Base-by-base conservation (phyloP, 2,888 invertebrate genomes). In the Melinopterus prodromus region DNA sequence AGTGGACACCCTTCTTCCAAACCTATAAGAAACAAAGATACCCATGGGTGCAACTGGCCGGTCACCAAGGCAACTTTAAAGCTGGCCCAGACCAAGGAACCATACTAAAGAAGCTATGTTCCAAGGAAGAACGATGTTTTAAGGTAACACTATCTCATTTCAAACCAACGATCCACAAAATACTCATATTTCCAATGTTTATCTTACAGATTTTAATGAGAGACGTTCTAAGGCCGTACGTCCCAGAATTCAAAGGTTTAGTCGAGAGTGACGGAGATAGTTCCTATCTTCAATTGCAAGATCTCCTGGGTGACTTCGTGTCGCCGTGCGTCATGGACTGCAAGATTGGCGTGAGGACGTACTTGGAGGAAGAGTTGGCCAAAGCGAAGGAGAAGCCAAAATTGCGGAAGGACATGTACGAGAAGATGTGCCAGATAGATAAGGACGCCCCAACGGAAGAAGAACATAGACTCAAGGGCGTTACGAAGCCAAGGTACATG, bases 291-390 rank as follows among this genome's bases (percentile, higher is more conserved):
- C 97, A 98, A 90, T 91, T 98, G 78, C 97, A 98, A 92, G 98
- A 98, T 90, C 91, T 98, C 77, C 90, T 98, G 80, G 96, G 97
- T 82, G 96, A 96, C 87, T 98, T 98, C 88, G 94, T 95, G 85
- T 94, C 96, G 81, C 98, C 98, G 0, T 98, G 97, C 87, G 98
- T 98, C 2, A 98, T 98, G 98, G 98, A 98, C 90, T 97, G 98
- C 89, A 98, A 98, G 90, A 95, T 98, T 84, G 98, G 98, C 53
- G 96, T 98, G 38, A 91, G 98, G 85, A 98, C 98, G 0, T 99
- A 98, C 88, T 90, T 98, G 81, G 98, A 98, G 89, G 97, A 98
- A 86, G 98, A 99, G 89, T 91, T 98, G 7, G 96, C 96, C 16
- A 98, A 98, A 89, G 98, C 98, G 9, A 96, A 98, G 88, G 97